Evolutionary conservation across 2,888 invertebrate genomes (phyloP), one percentile per base, ranked within the genome.

Genomic region (Elysia crispata): DNA sequence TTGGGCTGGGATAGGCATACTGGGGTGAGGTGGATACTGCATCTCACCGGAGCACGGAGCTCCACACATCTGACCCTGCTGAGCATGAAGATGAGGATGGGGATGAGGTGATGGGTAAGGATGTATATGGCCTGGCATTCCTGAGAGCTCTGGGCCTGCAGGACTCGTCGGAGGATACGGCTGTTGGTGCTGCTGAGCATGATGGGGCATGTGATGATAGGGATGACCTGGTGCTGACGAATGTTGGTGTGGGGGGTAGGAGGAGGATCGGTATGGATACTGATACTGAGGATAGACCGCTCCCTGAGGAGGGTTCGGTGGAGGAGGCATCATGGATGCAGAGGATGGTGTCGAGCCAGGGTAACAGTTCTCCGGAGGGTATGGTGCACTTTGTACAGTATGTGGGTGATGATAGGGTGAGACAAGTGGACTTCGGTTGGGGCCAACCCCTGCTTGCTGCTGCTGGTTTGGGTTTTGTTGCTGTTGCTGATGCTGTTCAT

Each of bases 401-500:
- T 75, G 54, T 3, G 30, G 0, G n/a, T 67, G 31, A 11, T 66
- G 67, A 25, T 66, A 60, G 3, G 79, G 69, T 33, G 30, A 70
- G 8, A 76, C 62, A 20, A 76, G 41, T 0, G 75, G 74, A n/a
- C 64, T 67, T n/a, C 74, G 74, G 50, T 57, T 74, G 1, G 74
- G 31, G 0, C 57, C 41, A 13, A 60, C 20, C 3, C 33, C 20
- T 41, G 83, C 85, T 25, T 78, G 83, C 81, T 83, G 79, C 80
- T 83, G 79, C 81, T 84, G 80, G 60, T 80, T 73, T 76, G 70
- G 82, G 77, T 80, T 73, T 80, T 84, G 31, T 83, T 82, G 25
- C 86, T 84, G 73, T 86, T 87, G 76, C 85, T 86, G 49, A 86
- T 84, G 73, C 86, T 87, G 76, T 85, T 86, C 41, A 87, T 84